phyloP scores from a whole-genome alignment of 2,888 invertebrate genomes.

The Iselma pallidipennis region DNA sequence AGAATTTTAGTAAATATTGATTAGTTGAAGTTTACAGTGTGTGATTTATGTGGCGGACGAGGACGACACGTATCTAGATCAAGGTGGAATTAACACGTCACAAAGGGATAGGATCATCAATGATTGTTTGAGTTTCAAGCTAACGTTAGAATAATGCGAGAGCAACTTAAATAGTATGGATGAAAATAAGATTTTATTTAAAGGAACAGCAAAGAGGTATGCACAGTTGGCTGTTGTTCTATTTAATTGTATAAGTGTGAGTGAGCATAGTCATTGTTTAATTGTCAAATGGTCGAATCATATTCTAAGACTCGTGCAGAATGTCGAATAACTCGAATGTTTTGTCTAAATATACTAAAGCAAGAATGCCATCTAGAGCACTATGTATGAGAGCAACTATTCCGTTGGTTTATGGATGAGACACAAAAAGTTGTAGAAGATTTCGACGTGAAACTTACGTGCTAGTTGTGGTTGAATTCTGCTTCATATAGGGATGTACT shows the following conservation, averaged over 20 bases:
- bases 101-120: constrained; percentile 3
- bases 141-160: background rate
- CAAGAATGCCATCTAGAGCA: too few relatives aligned
- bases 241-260: constrained; percentile 10
- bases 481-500: constrained; percentile 62
- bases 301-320: background rate
- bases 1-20: constrained; percentile 17
- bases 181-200: constrained; percentile 15
- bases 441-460: constrained; percentile 36
- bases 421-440: background rate
- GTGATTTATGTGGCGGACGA: constrained; percentile 12
- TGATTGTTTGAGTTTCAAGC: too few relatives aligned
- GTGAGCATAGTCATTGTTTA: background rate
- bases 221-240: constrained; percentile 4
- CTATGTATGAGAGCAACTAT: too few relatives aligned
- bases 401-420: constrained; percentile 1
- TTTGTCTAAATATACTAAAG: background rate
- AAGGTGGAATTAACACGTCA: constrained; percentile 1
- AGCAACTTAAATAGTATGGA: background rate
- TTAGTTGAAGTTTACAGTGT: constrained; percentile 4
- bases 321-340: background rate
- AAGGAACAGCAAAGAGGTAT: constrained; percentile 4
- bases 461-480: constrained; percentile 52
- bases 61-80: constrained; percentile 2
- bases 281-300: background rate